Base-by-base conservation (phyloP, 1,140 invertebrate genomes). In the Leptinotarsa lineolata region DNA sequence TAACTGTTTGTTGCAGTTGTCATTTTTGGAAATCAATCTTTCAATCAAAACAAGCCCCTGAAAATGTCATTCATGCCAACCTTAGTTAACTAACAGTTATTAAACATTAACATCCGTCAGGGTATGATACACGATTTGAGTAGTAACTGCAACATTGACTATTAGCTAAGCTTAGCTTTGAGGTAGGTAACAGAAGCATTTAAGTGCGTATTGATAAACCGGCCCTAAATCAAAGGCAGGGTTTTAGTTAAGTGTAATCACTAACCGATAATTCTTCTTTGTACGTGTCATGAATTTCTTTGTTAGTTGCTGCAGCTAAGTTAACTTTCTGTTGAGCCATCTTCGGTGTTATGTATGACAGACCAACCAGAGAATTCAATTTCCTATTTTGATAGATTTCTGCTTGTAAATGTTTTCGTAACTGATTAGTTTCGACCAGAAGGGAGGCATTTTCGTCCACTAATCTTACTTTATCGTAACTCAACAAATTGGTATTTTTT, bases 401-500 rank as follows among this genome's bases (percentile, higher is more conserved):
- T 1, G 87, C 83, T 80, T 91, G 92, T 64, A 94, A 80, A 79
- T 93, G 91, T 20, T 87, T 86, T 44, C 92, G 87, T 22, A 94
- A 80, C 71, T 88, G 88, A 81, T 94, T 94, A 22, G 94, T 89
- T 83, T 95, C 94, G 4, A 88, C 85, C 11, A 96, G 86, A 12
- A 96, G 86, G 2, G 87, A 85, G 20, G 92, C 88, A 83, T 95
- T 96, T 79, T 96, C 92, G 85, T 94, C 85, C 16, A 89, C 83
- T 30, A 88, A 70, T 44, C 81, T 72, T 6, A 83, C 69, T 74
- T 81, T 84, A 72, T 84, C 81, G 45, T 74, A 75, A 77, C 80
- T 79, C 22, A 78, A 70, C 18, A 77, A 73, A 16, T 75, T 78
- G 12, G 77, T 75, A 44, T 79, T 81, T 66, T 79, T 80, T 21